phyloP scores from a whole-genome alignment of 2,888 invertebrate species.

The Hyalella azteca region DNA sequence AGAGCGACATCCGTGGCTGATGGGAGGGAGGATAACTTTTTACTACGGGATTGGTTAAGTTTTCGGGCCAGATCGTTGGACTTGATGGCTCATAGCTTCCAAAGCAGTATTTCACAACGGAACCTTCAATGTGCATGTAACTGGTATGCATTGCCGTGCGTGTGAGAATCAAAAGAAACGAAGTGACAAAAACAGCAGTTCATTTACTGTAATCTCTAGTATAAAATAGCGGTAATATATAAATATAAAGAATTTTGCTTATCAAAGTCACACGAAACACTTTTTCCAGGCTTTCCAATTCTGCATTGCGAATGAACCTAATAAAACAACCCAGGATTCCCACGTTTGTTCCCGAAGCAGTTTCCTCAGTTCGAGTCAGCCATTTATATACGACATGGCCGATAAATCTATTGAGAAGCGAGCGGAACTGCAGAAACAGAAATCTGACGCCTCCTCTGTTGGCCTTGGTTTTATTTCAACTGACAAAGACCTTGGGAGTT shows the following conservation, averaged over 20 bases:
- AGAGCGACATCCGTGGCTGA: background rate
- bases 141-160: background rate
- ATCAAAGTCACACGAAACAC: background rate
- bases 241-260: background rate
- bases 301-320: background rate
- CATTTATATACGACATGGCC: background rate
- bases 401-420: background rate
- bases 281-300: no score
- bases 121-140: background rate
- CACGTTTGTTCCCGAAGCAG: background rate
- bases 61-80: background rate
- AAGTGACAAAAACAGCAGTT: background rate
- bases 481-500: background rate
- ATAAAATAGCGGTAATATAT: background rate
- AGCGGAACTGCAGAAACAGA: background rate
- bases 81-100: background rate
- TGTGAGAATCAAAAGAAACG: background rate
- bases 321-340: background rate
- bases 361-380: background rate
- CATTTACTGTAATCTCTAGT: background rate
- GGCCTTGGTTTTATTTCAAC: slow-evolving; percentile 2
- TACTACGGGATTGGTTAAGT: background rate
- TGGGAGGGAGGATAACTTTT: background rate
- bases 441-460: slow-evolving; percentile 11
- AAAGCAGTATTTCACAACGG: background rate